Evolutionary conservation across 2,113 vertebrate species (phyloP).

Genomic region (Microtus montanus): DNA sequence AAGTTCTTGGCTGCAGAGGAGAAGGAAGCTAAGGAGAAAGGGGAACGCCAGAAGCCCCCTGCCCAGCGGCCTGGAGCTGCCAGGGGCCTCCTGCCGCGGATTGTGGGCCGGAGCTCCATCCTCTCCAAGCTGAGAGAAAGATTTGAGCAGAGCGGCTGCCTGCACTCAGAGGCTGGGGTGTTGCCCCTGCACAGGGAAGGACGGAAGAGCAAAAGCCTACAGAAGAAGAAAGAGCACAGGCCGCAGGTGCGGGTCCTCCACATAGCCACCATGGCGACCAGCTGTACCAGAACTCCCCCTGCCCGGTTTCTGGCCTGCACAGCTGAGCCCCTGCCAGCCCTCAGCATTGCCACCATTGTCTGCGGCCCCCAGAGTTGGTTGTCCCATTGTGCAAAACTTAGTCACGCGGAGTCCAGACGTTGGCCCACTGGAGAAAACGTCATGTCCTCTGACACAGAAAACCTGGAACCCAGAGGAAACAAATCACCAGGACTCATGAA

Average conservation of each 20-base stretch:
- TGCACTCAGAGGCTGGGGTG: constrained; percentile 78
- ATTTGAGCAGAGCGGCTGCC: constrained; percentile 86
- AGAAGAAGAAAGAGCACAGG: constrained; percentile 74
- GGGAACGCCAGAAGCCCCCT: not conserved
- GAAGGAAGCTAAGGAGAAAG: constrained; percentile 82
- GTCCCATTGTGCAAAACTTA: constrained; percentile 29
- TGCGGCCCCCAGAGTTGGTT: constrained; percentile 82
- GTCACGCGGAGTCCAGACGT: not conserved
- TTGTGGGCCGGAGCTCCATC: constrained; percentile 29
- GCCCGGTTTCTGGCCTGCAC: constrained; percentile 80
- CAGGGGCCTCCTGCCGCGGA: constrained; percentile 71
- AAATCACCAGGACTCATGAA: not conserved
- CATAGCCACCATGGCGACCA: constrained; percentile 70
- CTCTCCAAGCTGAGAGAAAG: constrained; percentile 81
- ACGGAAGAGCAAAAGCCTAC: constrained; percentile 44
- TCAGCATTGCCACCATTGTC: constrained; percentile 81
- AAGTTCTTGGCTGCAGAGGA: constrained; percentile 89
- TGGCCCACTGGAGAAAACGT: not conserved
- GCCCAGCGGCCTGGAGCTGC: constrained; percentile 33
- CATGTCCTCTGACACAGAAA: fast-evolving
- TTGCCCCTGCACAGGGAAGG: constrained; percentile 49
- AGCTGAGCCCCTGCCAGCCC: constrained; percentile 68
- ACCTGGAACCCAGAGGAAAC: not conserved
- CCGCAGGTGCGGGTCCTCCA: constrained; percentile 75
- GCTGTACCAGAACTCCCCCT: constrained; percentile 66